phyloP scores from a whole-genome alignment of 2,888 invertebrate genomes.

The Agriotes lineatus region DNA sequence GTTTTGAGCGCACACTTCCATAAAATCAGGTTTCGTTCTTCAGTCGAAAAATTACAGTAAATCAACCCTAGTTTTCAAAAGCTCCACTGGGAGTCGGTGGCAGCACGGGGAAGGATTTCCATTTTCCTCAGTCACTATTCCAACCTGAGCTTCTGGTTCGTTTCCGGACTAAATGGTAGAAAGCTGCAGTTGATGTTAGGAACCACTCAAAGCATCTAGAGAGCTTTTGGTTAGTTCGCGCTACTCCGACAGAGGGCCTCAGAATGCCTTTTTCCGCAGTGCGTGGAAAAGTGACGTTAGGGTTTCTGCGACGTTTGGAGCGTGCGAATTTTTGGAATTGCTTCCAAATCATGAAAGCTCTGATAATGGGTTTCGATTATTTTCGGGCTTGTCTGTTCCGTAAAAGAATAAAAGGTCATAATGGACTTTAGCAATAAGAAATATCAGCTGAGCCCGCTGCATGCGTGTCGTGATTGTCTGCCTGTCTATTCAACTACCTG shows the following conservation, averaged over 20 bases:
- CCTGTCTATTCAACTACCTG: slow-evolving; percentile 16
- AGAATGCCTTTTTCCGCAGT: neutral
- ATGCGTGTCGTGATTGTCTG: slow-evolving; percentile 15
- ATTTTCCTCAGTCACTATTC: no score
- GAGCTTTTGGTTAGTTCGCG: neutral
- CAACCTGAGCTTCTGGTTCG: neutral
- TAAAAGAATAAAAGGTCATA: slow-evolving; percentile 13
- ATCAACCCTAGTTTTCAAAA: neutral
- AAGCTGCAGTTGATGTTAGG: neutral
- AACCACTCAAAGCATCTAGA: neutral
- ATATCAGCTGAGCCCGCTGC: neutral
- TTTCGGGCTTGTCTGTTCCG: slow-evolving; percentile 1
- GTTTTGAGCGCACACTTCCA: neutral
- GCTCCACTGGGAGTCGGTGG: neutral
- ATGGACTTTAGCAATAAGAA: slow-evolving; percentile 14
- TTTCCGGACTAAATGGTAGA: neutral
- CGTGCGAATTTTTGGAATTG: slow-evolving; percentile 5
- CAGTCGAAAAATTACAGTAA: slow-evolving; percentile 3
- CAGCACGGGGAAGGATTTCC: neutral
- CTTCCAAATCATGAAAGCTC: neutral
- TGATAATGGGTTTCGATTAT: slow-evolving; percentile 14
- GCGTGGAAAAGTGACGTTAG: no score
- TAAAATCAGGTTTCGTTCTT: neutral
- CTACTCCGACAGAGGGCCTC: neutral
- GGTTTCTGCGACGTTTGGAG: neutral